These are phyloP conservation scores for Thamnophis sirtalis DNA, from an alignment of 2,113 vertebrate genomes.

Conservation along the genomic window DNA sequence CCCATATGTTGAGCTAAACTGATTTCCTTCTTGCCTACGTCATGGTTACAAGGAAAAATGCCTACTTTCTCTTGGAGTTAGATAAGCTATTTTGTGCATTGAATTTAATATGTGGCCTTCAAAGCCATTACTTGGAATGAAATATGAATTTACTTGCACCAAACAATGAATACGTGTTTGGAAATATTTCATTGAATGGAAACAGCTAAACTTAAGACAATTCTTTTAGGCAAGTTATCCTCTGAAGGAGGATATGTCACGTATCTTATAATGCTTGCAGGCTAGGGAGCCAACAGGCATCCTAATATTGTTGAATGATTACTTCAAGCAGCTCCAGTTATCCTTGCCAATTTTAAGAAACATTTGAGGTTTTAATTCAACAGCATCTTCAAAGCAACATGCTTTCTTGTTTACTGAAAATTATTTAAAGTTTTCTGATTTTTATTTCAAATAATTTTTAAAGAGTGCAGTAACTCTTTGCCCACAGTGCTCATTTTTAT, in stretches of 20 bases:
- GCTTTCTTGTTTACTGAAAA: background rate
- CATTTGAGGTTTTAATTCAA: background rate
- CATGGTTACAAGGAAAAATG: conserved; percentile 30
- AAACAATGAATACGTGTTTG: conserved; percentile 44
- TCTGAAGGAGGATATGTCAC: background rate
- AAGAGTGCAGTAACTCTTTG: background rate
- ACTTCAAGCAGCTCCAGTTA: background rate
- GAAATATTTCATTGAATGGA: conserved; percentile 23
- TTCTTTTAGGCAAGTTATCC: conserved; percentile 1
- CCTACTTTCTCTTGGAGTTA: conserved; percentile 37
- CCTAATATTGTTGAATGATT: background rate
- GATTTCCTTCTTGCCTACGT: background rate
- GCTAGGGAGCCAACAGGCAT: background rate
- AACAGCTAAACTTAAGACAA: conserved; percentile 20
- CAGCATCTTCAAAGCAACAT: background rate
- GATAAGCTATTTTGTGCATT: conserved; percentile 6
- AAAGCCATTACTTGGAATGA: conserved; percentile 76
- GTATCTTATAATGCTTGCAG: background rate
- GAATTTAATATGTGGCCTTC: conserved; percentile 60
- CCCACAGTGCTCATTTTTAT: background rate
- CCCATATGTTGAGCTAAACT: background rate
- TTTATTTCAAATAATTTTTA: background rate
- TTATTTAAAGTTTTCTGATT: background rate
- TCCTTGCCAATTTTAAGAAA: background rate
- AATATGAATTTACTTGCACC: conserved; percentile 67